phyloP scores from a whole-genome alignment of 2,888 invertebrate genomes.

The Hyposoter didymator region DNA sequence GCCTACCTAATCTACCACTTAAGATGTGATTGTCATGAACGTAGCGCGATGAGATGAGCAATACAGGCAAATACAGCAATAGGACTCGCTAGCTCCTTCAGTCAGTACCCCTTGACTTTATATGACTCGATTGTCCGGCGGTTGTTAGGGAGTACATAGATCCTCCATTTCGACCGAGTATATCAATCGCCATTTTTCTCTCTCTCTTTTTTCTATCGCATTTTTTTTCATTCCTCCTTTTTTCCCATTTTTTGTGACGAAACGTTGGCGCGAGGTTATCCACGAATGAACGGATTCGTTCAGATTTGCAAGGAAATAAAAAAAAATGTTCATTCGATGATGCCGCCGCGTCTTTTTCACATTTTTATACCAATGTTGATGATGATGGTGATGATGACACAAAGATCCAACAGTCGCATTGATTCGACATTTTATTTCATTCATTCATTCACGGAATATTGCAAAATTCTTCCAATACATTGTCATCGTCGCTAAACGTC shows the following conservation, averaged over 20 bases:
- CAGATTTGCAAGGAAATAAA: no score
- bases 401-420: not conserved
- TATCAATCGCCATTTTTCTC: slow-evolving; percentile 16
- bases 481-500: slow-evolving; percentile 44
- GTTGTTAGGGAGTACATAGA: slow-evolving; percentile 84
- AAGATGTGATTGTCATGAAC: slow-evolving; percentile 83
- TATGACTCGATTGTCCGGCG: slow-evolving; percentile 79
- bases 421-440: no score
- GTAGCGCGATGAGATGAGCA: slow-evolving; percentile 81
- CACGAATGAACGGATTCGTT: no score
- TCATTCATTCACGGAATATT: no score
- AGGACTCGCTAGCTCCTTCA: slow-evolving; percentile 83
- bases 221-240: slow-evolving; percentile 41
- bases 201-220: slow-evolving; percentile 52
- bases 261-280: no score
- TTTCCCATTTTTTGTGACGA: not conserved
- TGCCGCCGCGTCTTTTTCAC: not conserved
- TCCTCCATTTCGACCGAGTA: slow-evolving; percentile 67
- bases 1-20: slow-evolving; percentile 80
- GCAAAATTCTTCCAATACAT: slow-evolving; percentile 26
- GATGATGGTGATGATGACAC: slow-evolving; percentile 51
- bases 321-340: slow-evolving; percentile 7
- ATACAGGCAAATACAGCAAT: slow-evolving; percentile 82
- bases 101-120: slow-evolving; percentile 80
- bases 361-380: slow-evolving; percentile 41